Conservation (phyloP, 2,888 invertebrate species). For the Eupsilia transversa region DNA sequence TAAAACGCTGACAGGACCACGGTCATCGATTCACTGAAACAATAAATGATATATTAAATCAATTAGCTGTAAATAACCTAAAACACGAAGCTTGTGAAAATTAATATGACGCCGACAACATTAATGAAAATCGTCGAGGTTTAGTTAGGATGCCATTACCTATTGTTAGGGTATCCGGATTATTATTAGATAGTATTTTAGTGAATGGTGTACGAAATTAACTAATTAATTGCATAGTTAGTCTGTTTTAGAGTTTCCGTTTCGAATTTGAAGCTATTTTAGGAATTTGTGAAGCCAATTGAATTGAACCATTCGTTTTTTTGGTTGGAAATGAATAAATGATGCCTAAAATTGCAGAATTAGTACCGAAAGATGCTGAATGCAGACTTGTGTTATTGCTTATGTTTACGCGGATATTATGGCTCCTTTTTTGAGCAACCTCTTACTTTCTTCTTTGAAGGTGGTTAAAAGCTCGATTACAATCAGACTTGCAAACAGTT, state of each 20-base stretch:
- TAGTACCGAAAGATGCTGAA: neutral
- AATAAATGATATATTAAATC: conserved; percentile 72
- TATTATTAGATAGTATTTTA: conserved; percentile 35
- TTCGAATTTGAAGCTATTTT: conserved; percentile 30
- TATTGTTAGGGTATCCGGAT: conserved; percentile 29
- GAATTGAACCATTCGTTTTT: neutral
- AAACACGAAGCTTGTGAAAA: conserved; percentile 57
- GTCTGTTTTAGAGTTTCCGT: conserved; percentile 10
- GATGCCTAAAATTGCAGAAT: neutral
- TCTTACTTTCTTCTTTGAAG: neutral
- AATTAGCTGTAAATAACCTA: conserved; percentile 67
- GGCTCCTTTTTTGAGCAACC: neutral
- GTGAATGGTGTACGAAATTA: conserved; percentile 39
- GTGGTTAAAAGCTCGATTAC: neutral
- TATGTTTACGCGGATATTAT: neutral
- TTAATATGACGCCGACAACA: conserved; percentile 55
- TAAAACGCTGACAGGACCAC: conserved; percentile 92
- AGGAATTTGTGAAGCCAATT: conserved; percentile 22
- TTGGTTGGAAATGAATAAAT: neutral
- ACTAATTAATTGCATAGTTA: conserved; percentile 24
- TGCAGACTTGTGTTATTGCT: neutral
- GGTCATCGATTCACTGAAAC: conserved; percentile 91
- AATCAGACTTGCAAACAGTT: neutral
- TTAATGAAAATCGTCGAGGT: conserved; percentile 58
- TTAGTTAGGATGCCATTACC: conserved; percentile 39